phyloP scores from a whole-genome alignment of 2,888 invertebrate genomes.

The Deroplatys truncata region DNA sequence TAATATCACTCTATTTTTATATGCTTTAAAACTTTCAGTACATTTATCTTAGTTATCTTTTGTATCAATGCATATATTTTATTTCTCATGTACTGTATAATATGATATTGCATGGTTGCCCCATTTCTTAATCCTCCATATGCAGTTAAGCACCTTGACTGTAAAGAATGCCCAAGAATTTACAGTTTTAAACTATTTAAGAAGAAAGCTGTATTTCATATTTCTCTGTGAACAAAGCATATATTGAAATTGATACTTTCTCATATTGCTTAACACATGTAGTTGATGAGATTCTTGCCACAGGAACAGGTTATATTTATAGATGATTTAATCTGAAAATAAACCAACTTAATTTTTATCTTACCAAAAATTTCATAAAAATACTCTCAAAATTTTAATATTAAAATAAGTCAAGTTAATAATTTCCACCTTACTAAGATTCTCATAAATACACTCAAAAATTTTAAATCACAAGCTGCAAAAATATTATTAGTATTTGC shows the following conservation, averaged over 20 bases:
- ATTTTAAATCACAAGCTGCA: too few relatives aligned
- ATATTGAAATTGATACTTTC: background rate
- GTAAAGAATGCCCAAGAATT: background rate
- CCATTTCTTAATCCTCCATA: background rate
- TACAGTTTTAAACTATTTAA: background rate
- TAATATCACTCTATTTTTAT: background rate
- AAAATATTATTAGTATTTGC: too few relatives aligned
- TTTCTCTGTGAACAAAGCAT: background rate
- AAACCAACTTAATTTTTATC: background rate
- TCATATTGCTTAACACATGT: background rate
- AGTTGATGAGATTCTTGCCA: background rate
- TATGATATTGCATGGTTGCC: background rate
- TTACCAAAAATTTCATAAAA: background rate
- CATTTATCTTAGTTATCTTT: background rate
- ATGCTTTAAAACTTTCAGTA: background rate
- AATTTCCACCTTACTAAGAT: background rate
- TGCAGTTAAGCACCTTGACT: background rate
- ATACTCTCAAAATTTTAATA: background rate
- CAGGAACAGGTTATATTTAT: background rate
- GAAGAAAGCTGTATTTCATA: background rate
- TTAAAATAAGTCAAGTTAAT: background rate
- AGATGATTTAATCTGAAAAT: background rate
- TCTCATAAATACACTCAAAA: too few relatives aligned
- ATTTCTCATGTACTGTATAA: background rate
- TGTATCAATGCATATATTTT: background rate